Conservation (phyloP, 2,797 vertebrate species). For the Hydrophis major region DNA sequence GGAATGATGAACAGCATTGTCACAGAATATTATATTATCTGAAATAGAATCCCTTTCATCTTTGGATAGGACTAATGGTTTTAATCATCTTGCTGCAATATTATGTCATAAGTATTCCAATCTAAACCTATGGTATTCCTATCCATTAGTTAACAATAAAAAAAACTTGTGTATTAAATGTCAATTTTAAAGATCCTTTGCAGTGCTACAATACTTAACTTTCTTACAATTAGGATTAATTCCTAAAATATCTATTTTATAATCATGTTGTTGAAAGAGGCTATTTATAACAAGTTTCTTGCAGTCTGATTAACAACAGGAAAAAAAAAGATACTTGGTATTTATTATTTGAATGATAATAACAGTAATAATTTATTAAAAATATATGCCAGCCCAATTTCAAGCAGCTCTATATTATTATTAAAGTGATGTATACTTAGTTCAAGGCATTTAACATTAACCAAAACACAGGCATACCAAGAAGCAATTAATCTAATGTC, state of each 20-base stretch:
- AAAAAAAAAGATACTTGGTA: neutral
- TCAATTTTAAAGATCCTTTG: neutral
- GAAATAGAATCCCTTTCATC: neutral
- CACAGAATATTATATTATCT: neutral
- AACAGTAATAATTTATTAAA: neutral
- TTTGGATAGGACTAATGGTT: neutral
- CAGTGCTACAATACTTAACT: neutral
- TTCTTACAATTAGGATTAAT: neutral
- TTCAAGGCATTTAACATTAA: neutral
- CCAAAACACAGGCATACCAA: neutral
- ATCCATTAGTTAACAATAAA: neutral
- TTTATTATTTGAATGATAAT: neutral
- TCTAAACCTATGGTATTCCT: neutral
- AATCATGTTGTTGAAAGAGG: neutral
- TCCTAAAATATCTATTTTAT: neutral
- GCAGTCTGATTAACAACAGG: neutral
- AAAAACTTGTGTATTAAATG: neutral
- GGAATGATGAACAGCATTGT: neutral
- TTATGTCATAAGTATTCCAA: neutral
- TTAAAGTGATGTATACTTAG: neutral
- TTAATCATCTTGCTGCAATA: neutral
- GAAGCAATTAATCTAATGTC: neutral
- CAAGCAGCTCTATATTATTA: neutral
- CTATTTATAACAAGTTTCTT: neutral
- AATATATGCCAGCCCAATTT: neutral